Base-by-base conservation (phyloP, 2,888 invertebrate genomes). In the Cosmorhoe ocellata region DNA sequence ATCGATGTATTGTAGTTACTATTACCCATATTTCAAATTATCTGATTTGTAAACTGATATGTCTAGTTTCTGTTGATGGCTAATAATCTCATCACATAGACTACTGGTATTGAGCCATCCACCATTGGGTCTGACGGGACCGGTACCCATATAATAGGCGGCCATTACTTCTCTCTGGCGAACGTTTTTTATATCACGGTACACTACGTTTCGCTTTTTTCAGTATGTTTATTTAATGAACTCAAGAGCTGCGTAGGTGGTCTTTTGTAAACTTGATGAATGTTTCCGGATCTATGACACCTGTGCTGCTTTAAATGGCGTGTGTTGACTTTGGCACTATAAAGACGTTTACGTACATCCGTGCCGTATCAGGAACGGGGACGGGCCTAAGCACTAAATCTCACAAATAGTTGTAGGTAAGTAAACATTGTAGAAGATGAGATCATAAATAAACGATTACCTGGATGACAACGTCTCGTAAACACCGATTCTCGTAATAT, bases 211-310 rank as follows among this genome's bases (percentile, higher is more conserved):
- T 34, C 26, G 12, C 5, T 10, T 40, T 43, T 26, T 44, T 44
- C 36, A 22, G 27, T 13, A 34, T 41, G 34, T 47, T 53, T 44
- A 31, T 34, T 46, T 30, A 36, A 39, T 37, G 37, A 27, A 38
- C 32, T 43, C 13, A 14, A 48, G 31, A 40, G 26, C 39, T 38
- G 43, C 34, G 44, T 70, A 57, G 66, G 71, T 69, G 71, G 71
- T 66, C 69, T 58, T 50, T 56, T 7, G 36, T n/a, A 24, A 24
- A 57, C 53, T 56, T 78, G 74, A 78, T 70, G 67, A 71, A 78
- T 76, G 70, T 66, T 57, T 73, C 71, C 71, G 68, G 67, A 63
- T 64, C 66, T 64, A 51, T 56, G 66, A 69, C 74, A 71, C 70
- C 66, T 67, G 67, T 59, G 61, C 48, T 47, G 55, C 60, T 66